Conservation (phyloP, 1,140 invertebrate species). For the Lepidurus packardi region DNA sequence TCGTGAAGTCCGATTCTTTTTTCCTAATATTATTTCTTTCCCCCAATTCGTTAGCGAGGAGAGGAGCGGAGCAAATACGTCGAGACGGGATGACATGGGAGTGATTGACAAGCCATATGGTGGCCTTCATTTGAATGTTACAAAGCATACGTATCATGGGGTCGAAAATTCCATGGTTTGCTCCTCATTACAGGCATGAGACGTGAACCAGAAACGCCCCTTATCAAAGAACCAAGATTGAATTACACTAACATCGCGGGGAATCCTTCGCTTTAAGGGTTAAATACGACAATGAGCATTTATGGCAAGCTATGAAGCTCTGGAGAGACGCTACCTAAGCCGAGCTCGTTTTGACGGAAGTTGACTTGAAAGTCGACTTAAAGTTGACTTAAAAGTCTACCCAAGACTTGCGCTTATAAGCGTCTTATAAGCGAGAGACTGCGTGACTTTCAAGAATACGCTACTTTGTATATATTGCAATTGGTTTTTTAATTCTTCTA, state of each 20-base stretch:
- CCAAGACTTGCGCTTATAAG: no score
- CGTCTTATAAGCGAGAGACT: no score
- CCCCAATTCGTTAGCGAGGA: not conserved
- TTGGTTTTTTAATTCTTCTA: no score
- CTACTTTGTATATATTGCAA: no score
- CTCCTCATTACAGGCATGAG: slow-evolving; percentile 1
- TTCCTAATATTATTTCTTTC: not conserved
- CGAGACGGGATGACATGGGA: slow-evolving; percentile 2
- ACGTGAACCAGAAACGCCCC: slow-evolving; percentile 10
- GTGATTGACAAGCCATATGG: slow-evolving; percentile 19
- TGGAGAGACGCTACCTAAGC: no score
- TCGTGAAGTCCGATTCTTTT: not conserved
- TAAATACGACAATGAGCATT: slow-evolving; percentile 5
- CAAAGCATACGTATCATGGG: not conserved
- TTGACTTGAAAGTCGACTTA: no score
- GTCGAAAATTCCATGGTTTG: not conserved
- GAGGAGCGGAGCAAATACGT: slow-evolving; percentile 11
- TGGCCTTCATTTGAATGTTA: not conserved
- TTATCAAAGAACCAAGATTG: not conserved
- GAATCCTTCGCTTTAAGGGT: not conserved
- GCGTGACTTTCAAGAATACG: no score
- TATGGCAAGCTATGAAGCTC: not conserved
- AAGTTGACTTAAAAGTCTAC: no score
- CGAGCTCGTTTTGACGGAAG: no score
- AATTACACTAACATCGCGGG: not conserved